These are phyloP conservation scores for Pyrgus malvae DNA, from an alignment of 2,888 invertebrate species.

Conservation along the genomic window DNA sequence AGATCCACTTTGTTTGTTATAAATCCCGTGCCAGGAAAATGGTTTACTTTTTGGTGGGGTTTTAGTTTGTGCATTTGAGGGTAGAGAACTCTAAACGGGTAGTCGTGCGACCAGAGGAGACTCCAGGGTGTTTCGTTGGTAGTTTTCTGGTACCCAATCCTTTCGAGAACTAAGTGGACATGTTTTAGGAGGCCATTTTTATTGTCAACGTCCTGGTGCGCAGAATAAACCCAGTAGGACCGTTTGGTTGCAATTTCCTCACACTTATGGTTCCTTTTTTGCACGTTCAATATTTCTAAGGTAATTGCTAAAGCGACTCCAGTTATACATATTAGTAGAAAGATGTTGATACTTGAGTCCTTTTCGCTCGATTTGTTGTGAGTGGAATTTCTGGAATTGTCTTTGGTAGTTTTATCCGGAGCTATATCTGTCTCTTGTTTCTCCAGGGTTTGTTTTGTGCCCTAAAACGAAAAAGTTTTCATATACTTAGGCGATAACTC, in stretches of 20 bases:
- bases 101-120: slow-evolving; percentile 96
- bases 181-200: slow-evolving; percentile 88
- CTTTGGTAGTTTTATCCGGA: slow-evolving; percentile 32
- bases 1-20: slow-evolving; percentile 95
- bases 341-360: slow-evolving; percentile 48
- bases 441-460: slow-evolving; percentile 28
- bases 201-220: slow-evolving; percentile 76
- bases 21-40: slow-evolving; percentile 96
- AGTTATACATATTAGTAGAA: slow-evolving; percentile 58
- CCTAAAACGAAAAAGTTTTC: slow-evolving; percentile 16
- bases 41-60: slow-evolving; percentile 92
- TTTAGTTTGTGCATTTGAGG: slow-evolving; percentile 81
- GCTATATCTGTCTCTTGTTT: slow-evolving; percentile 27
- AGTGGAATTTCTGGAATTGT: slow-evolving; percentile 23
- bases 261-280: slow-evolving; percentile 44
- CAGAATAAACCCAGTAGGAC: slow-evolving; percentile 83
- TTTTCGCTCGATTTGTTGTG: slow-evolving; percentile 33
- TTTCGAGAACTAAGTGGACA: slow-evolving; percentile 88
- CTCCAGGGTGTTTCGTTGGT: slow-evolving; percentile 86
- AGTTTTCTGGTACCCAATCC: slow-evolving; percentile 86
- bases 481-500: neutral
- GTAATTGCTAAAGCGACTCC: slow-evolving; percentile 60
- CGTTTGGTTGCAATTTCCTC: slow-evolving; percentile 37
- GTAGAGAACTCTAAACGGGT: slow-evolving; percentile 87
- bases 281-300: slow-evolving; percentile 55